Percentiles rank a stretch among this genome's conserved stretches.
phyloP scores from a whole-genome alignment of 2,888 invertebrate genomes.

The Chaitophorus viminalis region DNA sequence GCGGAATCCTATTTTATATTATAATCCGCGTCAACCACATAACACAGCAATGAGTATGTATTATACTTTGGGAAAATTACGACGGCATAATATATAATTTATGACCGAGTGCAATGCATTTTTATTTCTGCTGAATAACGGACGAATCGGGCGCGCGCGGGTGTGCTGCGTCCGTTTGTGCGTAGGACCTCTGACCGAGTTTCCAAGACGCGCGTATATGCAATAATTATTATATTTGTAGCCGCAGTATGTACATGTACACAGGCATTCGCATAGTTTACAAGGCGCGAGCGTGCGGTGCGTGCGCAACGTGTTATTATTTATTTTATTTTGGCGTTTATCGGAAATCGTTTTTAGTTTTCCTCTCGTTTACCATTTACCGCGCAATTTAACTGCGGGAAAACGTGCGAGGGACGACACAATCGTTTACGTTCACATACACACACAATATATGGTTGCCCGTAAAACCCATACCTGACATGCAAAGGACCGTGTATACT shows the following conservation, averaged over 20 bases:
- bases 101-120: background rate
- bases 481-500: too few relatives aligned
- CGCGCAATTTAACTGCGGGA: background rate
- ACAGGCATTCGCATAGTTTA: too few relatives aligned
- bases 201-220: conserved; percentile 10
- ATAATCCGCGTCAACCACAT: background rate
- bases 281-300: too few relatives aligned
- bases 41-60: background rate
- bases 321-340: conserved; percentile 6
- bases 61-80: background rate
- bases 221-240: background rate
- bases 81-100: background rate
- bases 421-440: background rate
- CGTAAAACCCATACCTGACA: too few relatives aligned
- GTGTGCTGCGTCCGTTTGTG: background rate
- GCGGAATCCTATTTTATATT: background rate
- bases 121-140: conserved; percentile 27
- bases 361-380: background rate
- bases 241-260: too few relatives aligned
- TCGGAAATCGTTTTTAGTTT: background rate
- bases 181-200: conserved; percentile 11
- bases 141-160: background rate
- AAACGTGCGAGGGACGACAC: conserved; percentile 4
- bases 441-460: too few relatives aligned
- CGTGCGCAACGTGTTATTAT: background rate